Evolutionary conservation across 2,113 vertebrate species (phyloP).

Genomic region (Leptobrachium leishanense): DNA sequence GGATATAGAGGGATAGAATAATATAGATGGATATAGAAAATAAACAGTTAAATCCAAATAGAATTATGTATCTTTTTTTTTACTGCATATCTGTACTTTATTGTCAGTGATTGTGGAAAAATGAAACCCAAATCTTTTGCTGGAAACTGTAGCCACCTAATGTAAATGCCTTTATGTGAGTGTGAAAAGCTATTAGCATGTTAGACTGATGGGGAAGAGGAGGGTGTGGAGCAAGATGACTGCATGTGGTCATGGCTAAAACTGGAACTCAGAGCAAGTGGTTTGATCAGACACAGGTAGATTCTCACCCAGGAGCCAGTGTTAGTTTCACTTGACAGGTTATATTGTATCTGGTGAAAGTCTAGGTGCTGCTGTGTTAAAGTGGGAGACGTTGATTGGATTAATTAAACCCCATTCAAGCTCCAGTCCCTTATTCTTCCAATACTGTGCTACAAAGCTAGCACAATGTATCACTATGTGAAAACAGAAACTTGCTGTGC

Average conservation of each 20-base stretch:
- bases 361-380: constrained; percentile 46
- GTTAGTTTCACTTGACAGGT: background rate
- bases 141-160: background rate
- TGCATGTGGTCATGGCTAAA: background rate
- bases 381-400: constrained; percentile 64
- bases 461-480: too few relatives aligned
- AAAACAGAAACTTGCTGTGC: too few relatives aligned
- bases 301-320: background rate
- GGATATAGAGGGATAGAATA: too few relatives aligned
- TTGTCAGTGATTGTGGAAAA: too few relatives aligned
- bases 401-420: constrained; percentile 36
- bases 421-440: too few relatives aligned
- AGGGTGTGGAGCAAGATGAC: background rate
- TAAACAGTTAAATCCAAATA: background rate
- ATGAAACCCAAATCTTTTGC: too few relatives aligned
- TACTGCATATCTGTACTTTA: background rate
- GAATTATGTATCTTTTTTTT: background rate
- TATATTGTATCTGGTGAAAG: constrained; percentile 66
- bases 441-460: too few relatives aligned
- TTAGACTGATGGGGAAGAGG: background rate
- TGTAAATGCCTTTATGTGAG: background rate
- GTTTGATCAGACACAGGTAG: constrained; percentile 26
- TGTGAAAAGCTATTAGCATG: background rate
- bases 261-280: background rate
- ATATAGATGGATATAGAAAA: too few relatives aligned